Evolutionary conservation across 1,140 invertebrate species (phyloP), one percentile per base, ranked within the genome.

Genomic region (Ostrea edulis): DNA sequence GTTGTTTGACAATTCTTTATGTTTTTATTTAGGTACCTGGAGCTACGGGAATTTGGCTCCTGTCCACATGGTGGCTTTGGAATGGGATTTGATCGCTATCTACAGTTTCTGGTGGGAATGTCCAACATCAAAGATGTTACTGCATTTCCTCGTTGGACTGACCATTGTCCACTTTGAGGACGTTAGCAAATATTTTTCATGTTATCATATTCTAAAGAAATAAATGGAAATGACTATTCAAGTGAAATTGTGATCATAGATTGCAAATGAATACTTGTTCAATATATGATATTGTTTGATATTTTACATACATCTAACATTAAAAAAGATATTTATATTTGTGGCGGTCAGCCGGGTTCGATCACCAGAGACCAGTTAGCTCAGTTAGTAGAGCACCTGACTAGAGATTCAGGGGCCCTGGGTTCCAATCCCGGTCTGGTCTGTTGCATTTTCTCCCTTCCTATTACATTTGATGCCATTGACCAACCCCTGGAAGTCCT

Each of bases 1-100:
- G 5, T 44, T 44, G 35, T 44, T 44, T 44, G 35, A 44, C 12
- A 58, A 5, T 17, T 3, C 44, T 11, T 29, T 82, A 35, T 77
- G 29, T 53, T 68, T 54, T 82, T 87, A 90, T 92, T 8, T 87
- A 95, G 96, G 96, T 99, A 99, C 95, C 96, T 98, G 85, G 97
- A 99, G 85, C 93, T 99, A 71, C 95, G 99, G 90, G 97, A 97
- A 95, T 98, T 96, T 95, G 99, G 98, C 5, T 97, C 97, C 90
- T 96, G 97, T 82, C 96, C 98, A 0, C 98, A 98, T 58, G 98
- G 97, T 25, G 99, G 99, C 0, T 99, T 98, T 96, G 99, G 99
- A 82, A 96, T 99, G 93, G 99, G 99, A 12, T 97, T 99, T 93
- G 99, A 99, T 94, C 96, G 99, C 94, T 97, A 97, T 91, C 94